These are phyloP conservation scores for Eumeta japonica DNA, from an alignment of 1,140 invertebrate species.

Conservation along the genomic window DNA sequence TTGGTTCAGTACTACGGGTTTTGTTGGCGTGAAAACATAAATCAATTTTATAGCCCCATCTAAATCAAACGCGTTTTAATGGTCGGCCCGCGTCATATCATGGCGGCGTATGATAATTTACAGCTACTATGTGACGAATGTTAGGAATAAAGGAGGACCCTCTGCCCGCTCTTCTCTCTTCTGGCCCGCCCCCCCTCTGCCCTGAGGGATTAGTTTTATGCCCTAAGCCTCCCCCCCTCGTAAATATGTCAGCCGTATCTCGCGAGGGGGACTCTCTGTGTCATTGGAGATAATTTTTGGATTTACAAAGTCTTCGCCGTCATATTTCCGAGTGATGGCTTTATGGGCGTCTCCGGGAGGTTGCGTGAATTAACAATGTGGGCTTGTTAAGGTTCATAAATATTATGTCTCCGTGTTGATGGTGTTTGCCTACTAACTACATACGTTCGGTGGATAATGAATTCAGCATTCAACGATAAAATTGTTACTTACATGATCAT, in stretches of 20 bases:
- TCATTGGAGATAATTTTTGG: slow-evolving; percentile 2
- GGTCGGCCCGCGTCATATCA: slow-evolving; percentile 59
- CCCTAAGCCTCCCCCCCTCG: slow-evolving; percentile 19
- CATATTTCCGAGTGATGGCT: too few relatives aligned
- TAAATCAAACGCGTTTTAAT: slow-evolving; percentile 61
- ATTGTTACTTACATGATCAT: too few relatives aligned
- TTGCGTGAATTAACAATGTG: too few relatives aligned
- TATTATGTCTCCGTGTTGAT: too few relatives aligned
- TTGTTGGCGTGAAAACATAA: slow-evolving; percentile 57
- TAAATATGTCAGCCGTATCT: slow-evolving; percentile 5
- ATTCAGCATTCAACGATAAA: too few relatives aligned
- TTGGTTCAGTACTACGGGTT: slow-evolving; percentile 54
- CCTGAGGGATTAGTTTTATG: slow-evolving; percentile 47
- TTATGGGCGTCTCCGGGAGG: too few relatives aligned
- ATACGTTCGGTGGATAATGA: too few relatives aligned
- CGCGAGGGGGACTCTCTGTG: background rate
- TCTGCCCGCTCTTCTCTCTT: slow-evolving; percentile 12
- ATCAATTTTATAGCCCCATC: slow-evolving; percentile 61
- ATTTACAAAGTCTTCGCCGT: slow-evolving; percentile 31
- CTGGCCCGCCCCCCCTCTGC: slow-evolving; percentile 12
- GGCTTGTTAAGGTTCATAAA: too few relatives aligned
- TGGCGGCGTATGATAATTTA: slow-evolving; percentile 60
- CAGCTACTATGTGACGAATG: slow-evolving; percentile 59
- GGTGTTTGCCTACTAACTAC: too few relatives aligned
- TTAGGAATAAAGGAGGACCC: slow-evolving; percentile 53